Evolutionary conservation across 2,888 invertebrate species (phyloP).

Genomic region (Villa cingulata): DNA sequence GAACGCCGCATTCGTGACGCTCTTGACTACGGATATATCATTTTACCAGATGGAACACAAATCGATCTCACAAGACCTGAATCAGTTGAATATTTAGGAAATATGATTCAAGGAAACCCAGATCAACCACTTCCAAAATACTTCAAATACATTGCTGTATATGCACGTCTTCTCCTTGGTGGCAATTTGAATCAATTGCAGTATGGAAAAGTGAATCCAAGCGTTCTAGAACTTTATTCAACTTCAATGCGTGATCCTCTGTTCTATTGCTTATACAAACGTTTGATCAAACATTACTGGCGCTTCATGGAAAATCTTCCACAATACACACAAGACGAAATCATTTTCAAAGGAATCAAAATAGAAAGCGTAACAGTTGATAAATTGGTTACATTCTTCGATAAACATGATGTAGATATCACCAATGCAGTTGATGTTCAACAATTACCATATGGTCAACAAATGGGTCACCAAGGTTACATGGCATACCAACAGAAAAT

Average conservation of each 20-base stretch:
- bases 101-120: slow-evolving; percentile 49
- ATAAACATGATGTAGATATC: slow-evolving; percentile 51
- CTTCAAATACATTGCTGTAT: slow-evolving; percentile 45
- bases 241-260: slow-evolving; percentile 59
- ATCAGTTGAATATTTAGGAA: slow-evolving; percentile 49
- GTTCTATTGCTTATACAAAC: slow-evolving; percentile 55
- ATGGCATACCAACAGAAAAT: background rate
- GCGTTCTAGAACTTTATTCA: slow-evolving; percentile 46
- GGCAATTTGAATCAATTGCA: slow-evolving; percentile 17
- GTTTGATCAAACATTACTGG: slow-evolving; percentile 42
- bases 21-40: slow-evolving; percentile 38
- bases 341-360: slow-evolving; percentile 48
- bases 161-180: slow-evolving; percentile 47
- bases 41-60: slow-evolving; percentile 39
- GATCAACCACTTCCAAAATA: slow-evolving; percentile 34
- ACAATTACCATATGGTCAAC: background rate
- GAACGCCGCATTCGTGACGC: slow-evolving; percentile 39
- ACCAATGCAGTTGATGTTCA: slow-evolving; percentile 33
- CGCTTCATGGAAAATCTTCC: slow-evolving; percentile 47
- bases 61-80: slow-evolving; percentile 46
- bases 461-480: background rate
- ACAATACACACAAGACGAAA: slow-evolving; percentile 47
- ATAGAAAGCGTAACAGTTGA: slow-evolving; percentile 49
- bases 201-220: slow-evolving; percentile 20
- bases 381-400: slow-evolving; percentile 54